Conservation (phyloP, 2,888 invertebrate species). For the Calliopum simillimum region DNA sequence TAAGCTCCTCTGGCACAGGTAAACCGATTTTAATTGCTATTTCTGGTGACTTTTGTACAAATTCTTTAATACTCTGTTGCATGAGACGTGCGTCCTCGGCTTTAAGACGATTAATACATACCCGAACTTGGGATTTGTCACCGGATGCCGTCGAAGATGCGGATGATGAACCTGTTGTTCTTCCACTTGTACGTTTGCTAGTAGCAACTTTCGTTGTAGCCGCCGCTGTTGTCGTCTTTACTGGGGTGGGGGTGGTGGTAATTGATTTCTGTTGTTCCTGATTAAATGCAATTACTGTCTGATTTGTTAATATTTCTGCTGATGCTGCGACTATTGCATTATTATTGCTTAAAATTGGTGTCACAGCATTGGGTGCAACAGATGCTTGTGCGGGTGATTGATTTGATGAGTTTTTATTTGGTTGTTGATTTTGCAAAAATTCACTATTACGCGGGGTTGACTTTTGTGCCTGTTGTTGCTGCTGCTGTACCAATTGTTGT, state of each 20-base stretch:
- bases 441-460: constrained; percentile 54
- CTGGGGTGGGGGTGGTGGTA: constrained; percentile 23
- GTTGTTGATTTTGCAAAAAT: constrained; percentile 50
- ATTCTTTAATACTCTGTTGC: constrained; percentile 75
- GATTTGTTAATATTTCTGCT: constrained; percentile 43
- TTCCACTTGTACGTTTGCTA: constrained; percentile 66
- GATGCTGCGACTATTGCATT: constrained; percentile 44
- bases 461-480: constrained; percentile 48
- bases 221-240: constrained; percentile 32
- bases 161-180: constrained; percentile 39
- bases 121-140: constrained; percentile 63
- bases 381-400: constrained; percentile 75
- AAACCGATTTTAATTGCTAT: constrained; percentile 73
- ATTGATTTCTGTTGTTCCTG: constrained; percentile 16
- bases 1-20: constrained; percentile 54
- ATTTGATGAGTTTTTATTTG: constrained; percentile 54
- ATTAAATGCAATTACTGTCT: constrained; percentile 9
- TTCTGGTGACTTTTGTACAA: constrained; percentile 73
- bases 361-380: constrained; percentile 68
- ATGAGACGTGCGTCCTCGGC: constrained; percentile 72
- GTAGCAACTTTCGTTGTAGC: constrained; percentile 47
- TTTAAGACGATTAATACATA: constrained; percentile 66
- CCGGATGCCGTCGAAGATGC: constrained; percentile 52
- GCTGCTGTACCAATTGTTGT: constrained; percentile 43
- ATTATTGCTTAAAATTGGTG: constrained; percentile 35